phyloP scores from a whole-genome alignment of 2,113 vertebrate species.

The Esox niger region DNA sequence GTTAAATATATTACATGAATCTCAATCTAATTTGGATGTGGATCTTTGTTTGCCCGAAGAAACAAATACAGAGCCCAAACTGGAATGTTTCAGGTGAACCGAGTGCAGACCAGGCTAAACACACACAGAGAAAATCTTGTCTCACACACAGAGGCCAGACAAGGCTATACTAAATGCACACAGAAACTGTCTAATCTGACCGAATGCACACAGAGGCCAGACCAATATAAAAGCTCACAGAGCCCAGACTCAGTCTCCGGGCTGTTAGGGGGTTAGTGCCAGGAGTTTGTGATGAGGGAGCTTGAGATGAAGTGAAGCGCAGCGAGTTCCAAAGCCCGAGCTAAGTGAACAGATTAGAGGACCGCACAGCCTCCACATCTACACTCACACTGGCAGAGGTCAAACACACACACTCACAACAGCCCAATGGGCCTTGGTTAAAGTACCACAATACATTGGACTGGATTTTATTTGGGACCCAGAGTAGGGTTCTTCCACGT shows the following conservation, averaged over 20 bases:
- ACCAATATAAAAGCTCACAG: not conserved
- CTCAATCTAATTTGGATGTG: too few species aligned
- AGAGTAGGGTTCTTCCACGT: too few species aligned
- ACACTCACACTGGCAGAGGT: conserved; percentile 43
- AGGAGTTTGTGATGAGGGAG: conserved; percentile 44
- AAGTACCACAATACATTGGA: too few species aligned
- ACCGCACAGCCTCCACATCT: conserved; percentile 33
- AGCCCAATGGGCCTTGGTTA: conserved; percentile 10
- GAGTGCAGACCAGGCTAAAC: not conserved
- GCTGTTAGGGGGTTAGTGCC: conserved; percentile 11
- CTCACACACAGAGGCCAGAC: not conserved
- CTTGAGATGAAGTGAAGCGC: conserved; percentile 43
- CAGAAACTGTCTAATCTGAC: not conserved
- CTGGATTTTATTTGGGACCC: too few species aligned
- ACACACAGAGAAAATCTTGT: not conserved
- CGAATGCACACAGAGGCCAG: not conserved
- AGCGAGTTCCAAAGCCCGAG: conserved; percentile 45
- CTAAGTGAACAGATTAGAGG: conserved; percentile 58
- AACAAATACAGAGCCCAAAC: too few species aligned
- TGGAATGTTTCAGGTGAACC: not conserved
- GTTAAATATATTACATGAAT: too few species aligned
- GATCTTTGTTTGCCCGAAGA: too few species aligned
- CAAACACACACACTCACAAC: conserved; percentile 24
- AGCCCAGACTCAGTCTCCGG: not conserved
- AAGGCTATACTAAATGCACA: not conserved